Base-by-base conservation (phyloP, 2,888 invertebrate genomes). In the Perizoma flavofasciatum region DNA sequence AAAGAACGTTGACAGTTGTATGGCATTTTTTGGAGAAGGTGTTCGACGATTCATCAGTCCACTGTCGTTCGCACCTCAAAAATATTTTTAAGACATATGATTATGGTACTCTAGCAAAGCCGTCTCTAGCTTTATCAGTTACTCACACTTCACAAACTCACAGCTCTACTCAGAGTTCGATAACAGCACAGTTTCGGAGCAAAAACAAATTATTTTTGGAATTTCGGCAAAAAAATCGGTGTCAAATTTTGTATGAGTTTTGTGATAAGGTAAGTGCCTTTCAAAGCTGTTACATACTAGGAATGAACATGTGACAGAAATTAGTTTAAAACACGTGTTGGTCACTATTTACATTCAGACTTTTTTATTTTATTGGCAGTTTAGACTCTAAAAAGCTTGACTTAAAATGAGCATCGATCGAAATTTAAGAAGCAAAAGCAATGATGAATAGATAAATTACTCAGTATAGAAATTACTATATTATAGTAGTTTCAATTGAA, bases 121-220 rank as follows among this genome's bases (percentile, higher is more conserved):
- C 6, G 6, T 37, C 37, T 5, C 37, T 8, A 41, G 5, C 41
- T 41, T 10, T 53, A 49, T 35, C 52, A 22, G n/a, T 39, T 5
- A 48, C 39, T 52, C 39, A 5, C 32, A 48, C 11, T 44, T 22
- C 22, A 22, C 3, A 22, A 22, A 22, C 22, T 22, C 22, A 22
- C 22, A 22, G 22, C 22, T 22, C 3, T 22, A 22, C 22, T 22
- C 1, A 22, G 22, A 22, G 22, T 22, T 22, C 49, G 37, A 39
- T 35, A 35, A 48, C 39, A 8, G 22, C 49, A 34, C 8, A 49
- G 44, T 10, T 59, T 45, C 33, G 35, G 6, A 44, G 57, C 46
- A 61, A 57, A 53, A 40, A 11, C 6, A 22, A 11, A 22, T 34
- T 46, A 54, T 77, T 80, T 81, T 79, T 81, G 75, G 67, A 64